Base-by-base conservation (phyloP, 2,113 vertebrate genomes). In the Dinomys branickii region DNA sequence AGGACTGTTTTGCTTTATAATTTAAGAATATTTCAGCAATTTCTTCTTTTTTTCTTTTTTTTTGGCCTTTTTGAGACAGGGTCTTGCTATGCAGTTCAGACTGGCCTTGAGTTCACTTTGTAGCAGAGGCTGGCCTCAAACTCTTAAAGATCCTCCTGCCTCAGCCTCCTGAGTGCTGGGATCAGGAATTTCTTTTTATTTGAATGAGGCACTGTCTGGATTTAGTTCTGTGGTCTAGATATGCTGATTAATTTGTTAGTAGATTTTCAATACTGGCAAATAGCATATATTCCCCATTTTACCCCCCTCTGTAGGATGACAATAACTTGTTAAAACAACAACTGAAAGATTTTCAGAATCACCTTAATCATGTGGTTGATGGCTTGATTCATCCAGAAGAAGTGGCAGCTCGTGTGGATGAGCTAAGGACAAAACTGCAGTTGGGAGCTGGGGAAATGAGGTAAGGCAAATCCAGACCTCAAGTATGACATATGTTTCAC, bases 251-350 rank as follows among this genome's bases (percentile, higher is more conserved):
- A 35, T 81, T 96, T 82, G 58, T 97, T 87, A 61, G 26, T 78
- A 85, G 52, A n/a, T n/a, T n/a, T n/a, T n/a, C n/a, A n/a, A 47
- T 84, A 33, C n/a, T 88, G 12, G 3, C 30, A 63, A 86, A 41
- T 92, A 91, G 91, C 44, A 85, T 3, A 54, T 85, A 59, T 1
- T 94, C 22, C 84, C 73, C 14, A 58, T 95, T 84, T 96, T 84
- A 92, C 47, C 73, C 14, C 16, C 19, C 0, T 92, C 26, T 30
- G 63, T 50, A 99, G 98, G 98, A 98, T 93, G 98, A 99, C 85
- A 99, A 99, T 94, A 95, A 96, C 81, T 71, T 96, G 24, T 91
- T 99, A 88, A 99, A 98, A 97, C 97, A 99, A 17, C 98, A 99
- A 65, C 98, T 99, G 59, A 97, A 98, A 91, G 98, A 98, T 80